phyloP scores from a whole-genome alignment of 1,140 invertebrate genomes.

The Papilio polytes region DNA sequence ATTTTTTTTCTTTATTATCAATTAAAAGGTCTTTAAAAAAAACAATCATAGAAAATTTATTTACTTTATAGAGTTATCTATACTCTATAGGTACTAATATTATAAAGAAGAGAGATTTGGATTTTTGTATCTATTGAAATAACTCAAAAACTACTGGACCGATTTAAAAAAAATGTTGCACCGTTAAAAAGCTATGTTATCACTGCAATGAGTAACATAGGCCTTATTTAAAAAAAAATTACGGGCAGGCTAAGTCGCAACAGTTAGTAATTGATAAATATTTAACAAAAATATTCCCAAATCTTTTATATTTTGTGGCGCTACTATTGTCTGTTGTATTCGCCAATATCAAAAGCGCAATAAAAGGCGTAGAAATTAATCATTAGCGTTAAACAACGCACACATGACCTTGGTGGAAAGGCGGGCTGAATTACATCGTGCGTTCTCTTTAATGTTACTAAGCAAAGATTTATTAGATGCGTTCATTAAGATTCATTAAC shows the following conservation, averaged over 20 bases:
- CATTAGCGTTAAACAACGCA: background rate
- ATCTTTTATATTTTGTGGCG: background rate
- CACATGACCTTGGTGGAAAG: conserved; percentile 64
- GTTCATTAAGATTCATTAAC: background rate
- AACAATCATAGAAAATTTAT: background rate
- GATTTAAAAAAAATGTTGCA: too few relatives aligned
- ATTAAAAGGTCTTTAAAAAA: background rate
- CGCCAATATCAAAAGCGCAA: background rate
- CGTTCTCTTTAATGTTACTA: conserved; percentile 42
- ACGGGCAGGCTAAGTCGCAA: too few relatives aligned
- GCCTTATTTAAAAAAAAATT: too few relatives aligned
- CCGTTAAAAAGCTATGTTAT: too few relatives aligned
- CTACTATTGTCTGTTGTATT: background rate
- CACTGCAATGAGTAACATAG: too few relatives aligned
- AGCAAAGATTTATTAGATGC: conserved; percentile 20
- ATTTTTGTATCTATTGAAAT: too few relatives aligned
- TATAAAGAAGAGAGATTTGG: too few relatives aligned
- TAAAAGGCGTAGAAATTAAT: background rate
- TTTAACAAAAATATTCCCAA: too few relatives aligned
- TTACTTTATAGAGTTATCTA: too few relatives aligned
- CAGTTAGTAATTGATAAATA: too few relatives aligned
- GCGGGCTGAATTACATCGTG: conserved; percentile 45
- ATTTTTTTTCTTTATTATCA: background rate
- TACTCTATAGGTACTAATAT: too few relatives aligned
- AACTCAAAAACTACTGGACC: too few relatives aligned